Percentiles rank a stretch among this genome's conserved stretches.
phyloP scores from a whole-genome alignment of 2,113 vertebrate species.

The Nibea albiflora region DNA sequence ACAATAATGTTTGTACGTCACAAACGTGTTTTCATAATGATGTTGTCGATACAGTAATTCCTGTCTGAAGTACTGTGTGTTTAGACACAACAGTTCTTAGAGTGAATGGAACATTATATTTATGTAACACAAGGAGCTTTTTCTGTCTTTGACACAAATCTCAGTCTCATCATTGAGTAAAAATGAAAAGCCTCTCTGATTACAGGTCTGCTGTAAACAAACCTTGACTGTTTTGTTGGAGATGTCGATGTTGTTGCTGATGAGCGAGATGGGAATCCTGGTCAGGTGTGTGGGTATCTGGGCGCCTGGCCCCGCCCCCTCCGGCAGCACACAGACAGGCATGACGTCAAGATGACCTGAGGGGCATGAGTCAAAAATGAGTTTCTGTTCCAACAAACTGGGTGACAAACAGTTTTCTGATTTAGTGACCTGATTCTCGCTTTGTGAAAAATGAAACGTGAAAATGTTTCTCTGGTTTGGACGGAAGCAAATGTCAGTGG shows the following conservation, averaged over 20 bases:
- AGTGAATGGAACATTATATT: too few species aligned
- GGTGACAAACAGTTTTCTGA: background rate
- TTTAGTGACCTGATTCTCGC: background rate
- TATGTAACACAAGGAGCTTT: too few species aligned
- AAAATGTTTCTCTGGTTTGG: background rate
- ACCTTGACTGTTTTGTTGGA: constrained; percentile 77
- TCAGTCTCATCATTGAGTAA: background rate
- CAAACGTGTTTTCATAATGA: too few species aligned
- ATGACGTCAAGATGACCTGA: constrained; percentile 61
- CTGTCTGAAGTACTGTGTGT: too few species aligned
- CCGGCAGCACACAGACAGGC: constrained; percentile 66
- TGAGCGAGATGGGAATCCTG: constrained; percentile 59
- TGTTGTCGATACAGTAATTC: too few species aligned
- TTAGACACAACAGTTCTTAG: too few species aligned
- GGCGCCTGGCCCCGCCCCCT: constrained; percentile 38
- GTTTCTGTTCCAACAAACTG: background rate
- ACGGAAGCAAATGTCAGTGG: background rate
- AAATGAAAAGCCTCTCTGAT: background rate
- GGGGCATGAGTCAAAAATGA: background rate
- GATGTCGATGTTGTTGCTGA: constrained; percentile 60
- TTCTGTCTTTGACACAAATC: background rate
- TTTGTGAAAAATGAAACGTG: background rate
- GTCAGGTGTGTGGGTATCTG: constrained; percentile 68
- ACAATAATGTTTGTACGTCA: too few species aligned
- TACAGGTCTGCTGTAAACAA: constrained; percentile 4